Conservation (phyloP, 2,797 vertebrate genomes). For the Cossypha heuglini region DNA sequence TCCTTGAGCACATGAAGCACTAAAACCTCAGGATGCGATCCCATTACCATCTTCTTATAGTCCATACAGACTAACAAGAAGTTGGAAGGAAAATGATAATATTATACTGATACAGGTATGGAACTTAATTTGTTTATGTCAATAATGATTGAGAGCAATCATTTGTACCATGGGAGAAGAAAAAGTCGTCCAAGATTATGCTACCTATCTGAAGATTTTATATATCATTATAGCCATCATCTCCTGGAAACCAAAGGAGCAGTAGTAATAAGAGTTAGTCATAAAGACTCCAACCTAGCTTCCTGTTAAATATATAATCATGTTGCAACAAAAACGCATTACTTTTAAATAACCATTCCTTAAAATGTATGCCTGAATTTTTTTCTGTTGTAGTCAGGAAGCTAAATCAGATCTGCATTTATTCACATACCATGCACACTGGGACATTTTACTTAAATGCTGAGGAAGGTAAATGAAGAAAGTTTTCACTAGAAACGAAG, state of each 20-base stretch:
- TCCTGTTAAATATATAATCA: constrained; percentile 53
- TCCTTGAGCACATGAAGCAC: not conserved
- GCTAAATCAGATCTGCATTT: not conserved
- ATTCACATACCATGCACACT: not conserved
- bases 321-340: constrained; percentile 15
- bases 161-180: not conserved
- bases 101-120: not conserved
- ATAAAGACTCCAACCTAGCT: constrained; percentile 27
- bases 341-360: constrained; percentile 42
- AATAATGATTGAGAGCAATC: not conserved
- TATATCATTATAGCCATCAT: not conserved
- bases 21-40: not conserved
- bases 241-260: constrained; percentile 23
- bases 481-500: not conserved
- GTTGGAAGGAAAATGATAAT: not conserved
- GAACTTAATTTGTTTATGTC: not conserved
- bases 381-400: not conserved
- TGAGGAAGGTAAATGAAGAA: not conserved
- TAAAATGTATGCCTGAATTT: constrained; percentile 1
- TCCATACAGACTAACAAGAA: not conserved
- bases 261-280: constrained; percentile 25
- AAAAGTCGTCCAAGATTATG: not conserved
- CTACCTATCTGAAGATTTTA: not conserved
- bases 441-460: not conserved
- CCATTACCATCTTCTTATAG: not conserved